Percentiles rank a stretch among this genome's conserved stretches.
These are phyloP conservation scores for Heterodera schachtii DNA, from an alignment of 1,140 invertebrate genomes.

Conservation along the genomic window DNA sequence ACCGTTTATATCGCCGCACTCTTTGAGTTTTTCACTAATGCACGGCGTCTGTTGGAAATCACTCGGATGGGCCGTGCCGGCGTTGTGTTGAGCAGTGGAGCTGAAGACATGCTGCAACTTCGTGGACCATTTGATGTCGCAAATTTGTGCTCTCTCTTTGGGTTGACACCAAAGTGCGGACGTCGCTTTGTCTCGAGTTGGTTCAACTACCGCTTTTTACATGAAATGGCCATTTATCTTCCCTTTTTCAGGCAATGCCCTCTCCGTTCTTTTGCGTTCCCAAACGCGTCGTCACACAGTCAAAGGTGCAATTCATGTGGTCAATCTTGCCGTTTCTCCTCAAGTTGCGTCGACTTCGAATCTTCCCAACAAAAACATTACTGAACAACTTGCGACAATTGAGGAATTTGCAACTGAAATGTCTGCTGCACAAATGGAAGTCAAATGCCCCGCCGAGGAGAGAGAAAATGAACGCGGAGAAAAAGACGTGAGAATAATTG, in stretches of 20 bases:
- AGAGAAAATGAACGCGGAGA: not conserved
- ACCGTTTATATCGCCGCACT: too few species aligned
- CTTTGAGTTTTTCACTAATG: conserved; percentile 51
- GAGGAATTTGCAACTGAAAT: conserved; percentile 48
- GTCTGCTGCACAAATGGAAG: not conserved
- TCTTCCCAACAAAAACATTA: not conserved
- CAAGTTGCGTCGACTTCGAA: not conserved
- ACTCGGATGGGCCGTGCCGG: conserved; percentile 37
- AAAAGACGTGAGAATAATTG: not conserved
- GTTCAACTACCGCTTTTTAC: not conserved
- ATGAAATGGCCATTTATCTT: conserved; percentile 5
- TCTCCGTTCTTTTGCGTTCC: conserved; percentile 51
- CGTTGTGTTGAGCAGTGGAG: conserved; percentile 53
- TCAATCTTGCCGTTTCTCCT: conserved; percentile 37
- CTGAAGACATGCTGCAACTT: conserved; percentile 52
- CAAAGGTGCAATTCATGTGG: conserved; percentile 55
- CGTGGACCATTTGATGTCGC: conserved; percentile 61
- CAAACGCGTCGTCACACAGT: conserved; percentile 52
- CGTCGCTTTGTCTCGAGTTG: conserved; percentile 41
- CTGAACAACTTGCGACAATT: conserved; percentile 37
- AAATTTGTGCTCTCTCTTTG: conserved; percentile 59
- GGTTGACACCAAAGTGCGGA: conserved; percentile 33
- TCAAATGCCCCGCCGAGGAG: not conserved
- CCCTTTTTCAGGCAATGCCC: conserved; percentile 49
- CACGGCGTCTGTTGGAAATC: conserved; percentile 37